Conservation (phyloP, 35 echinoderm and acorn worm genomes). For the Holothuria glaberrima region DNA sequence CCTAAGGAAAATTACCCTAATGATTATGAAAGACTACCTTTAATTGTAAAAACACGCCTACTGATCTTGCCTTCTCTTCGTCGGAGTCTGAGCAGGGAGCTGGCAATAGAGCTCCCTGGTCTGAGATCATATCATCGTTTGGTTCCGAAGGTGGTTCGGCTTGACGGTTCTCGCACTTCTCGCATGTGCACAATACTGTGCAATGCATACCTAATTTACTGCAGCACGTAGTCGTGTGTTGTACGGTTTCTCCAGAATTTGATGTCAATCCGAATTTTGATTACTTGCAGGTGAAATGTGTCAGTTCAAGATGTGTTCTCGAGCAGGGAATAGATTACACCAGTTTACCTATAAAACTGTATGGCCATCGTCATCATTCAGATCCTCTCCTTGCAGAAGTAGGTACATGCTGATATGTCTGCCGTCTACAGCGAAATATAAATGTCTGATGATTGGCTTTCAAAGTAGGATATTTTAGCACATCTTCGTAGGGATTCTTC, state of each 20-base stretch:
- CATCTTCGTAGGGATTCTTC: too few relatives aligned
- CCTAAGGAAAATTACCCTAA: too few relatives aligned
- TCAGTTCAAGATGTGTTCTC: conserved; percentile 55
- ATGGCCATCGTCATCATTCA: conserved; percentile 1
- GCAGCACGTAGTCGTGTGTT: background rate
- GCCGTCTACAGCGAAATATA: conserved; percentile 38
- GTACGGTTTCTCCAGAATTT: background rate
- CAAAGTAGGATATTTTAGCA: conserved; percentile 58
- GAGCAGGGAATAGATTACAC: conserved; percentile 61
- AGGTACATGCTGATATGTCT: conserved; percentile 32
- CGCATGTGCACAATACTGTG: background rate
- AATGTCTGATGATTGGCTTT: conserved; percentile 67
- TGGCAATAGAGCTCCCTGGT: too few relatives aligned
- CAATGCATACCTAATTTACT: background rate
- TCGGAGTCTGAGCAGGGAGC: too few relatives aligned
- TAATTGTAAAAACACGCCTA: too few relatives aligned
- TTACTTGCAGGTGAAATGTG: conserved; percentile 69
- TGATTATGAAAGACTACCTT: too few relatives aligned
- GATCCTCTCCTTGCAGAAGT: conserved; percentile 54
- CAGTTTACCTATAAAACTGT: conserved; percentile 59
- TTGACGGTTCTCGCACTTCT: background rate
- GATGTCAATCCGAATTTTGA: background rate
- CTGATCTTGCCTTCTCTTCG: background rate
- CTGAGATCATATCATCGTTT: background rate
- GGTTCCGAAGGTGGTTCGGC: background rate